Base-by-base conservation (phyloP, 64 coral and sea anemone species). In the Orbicella faveolata region DNA sequence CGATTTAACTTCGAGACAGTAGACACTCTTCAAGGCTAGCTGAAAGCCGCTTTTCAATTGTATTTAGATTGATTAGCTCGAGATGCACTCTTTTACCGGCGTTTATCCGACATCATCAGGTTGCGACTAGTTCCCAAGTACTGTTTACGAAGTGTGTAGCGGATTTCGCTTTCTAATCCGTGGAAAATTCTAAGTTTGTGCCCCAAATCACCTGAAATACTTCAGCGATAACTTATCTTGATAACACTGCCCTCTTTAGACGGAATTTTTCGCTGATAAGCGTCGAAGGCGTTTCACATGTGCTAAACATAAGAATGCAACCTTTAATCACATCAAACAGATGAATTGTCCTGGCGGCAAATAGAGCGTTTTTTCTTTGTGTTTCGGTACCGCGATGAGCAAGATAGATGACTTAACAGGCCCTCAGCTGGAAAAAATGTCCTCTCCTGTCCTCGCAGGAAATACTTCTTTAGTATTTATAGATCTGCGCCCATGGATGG, bases 401-500 rank as follows among this genome's bases (percentile, higher is more conserved):
- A 85, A 72, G 82, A 85, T 85, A 73, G 82, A 85, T 85, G 67
- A 85, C 63, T 52, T 85, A 67, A 66, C 82, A 85, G 65, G 63
- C 51, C 23, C 44, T 85, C 36, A 73, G 63, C 41, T 52, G 63
- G 67, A 66, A 85, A 85, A 83, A 85, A 72, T 85, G 67, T 85
- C 82, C 82, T 85, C 65, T n/a, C 82, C 41, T 85, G 67, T 85
- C 82, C 82, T 85, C 82, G 44, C 82, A 85, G 82, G 82, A 85
- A 85, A 85, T 85, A 52, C 82, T 85, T 85, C 82, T 53, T 72
- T 44, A 66, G 63, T 85, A 85, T 85, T 85, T 85, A 85, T 85
- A 85, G 82, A n/a, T 67, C 18, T 85, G 72, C 65, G 72, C 65
- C 62, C 82, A 85, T 72, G 64, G 37, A 66, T 48, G 73, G 9